Base-by-base conservation (phyloP, 2,113 vertebrate genomes). In the Trinectes maculatus region DNA sequence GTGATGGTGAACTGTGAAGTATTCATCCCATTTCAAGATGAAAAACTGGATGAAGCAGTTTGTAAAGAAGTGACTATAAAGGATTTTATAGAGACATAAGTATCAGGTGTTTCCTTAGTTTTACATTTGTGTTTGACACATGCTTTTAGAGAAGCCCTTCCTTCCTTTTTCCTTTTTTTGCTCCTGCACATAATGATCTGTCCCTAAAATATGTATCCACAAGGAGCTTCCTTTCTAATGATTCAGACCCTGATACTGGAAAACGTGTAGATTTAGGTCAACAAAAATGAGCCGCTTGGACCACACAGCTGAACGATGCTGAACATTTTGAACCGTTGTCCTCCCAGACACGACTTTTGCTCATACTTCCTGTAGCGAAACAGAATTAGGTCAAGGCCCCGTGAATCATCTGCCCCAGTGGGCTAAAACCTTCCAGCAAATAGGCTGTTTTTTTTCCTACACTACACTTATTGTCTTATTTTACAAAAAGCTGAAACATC, bases 311-410 rank as follows among this genome's bases (percentile, higher is more conserved):
- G 57, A 80, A 71, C 28, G 4, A 70, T 60, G 79, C 67, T 49
- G 36, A n/a, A n/a, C 19, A 3, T 55, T 77, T 73, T 59, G 57
- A 75, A 60, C 22, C 40, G 47, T 43, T 3, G 51, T 40, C 18
- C 53, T 64, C 28, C 42, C 62, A 59, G 42, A 82, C 43, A 49
- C 56, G 42, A 51, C 26, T 81, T 72, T 51, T 60, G 56, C 54
- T 72, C 64, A 37, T 47, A 68, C 55, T 8, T 77, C 52, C 79
- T 74, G 67, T 53, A 82, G 70, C 83, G 79, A 39, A 78, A 81
- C 48, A 78, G 68, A 90, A 88, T 71, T 75, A 71, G 88, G 88
- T 88, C 89, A 84, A 87, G 55, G 81, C 79, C 85, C 29, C 1
- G 8, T 89, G 87, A 90, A 63, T 89, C 88, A 90, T 66, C 55